A percentile compares a stretch with the other conserved stretches of the same genome.
phyloP scores from a whole-genome alignment of 2,888 invertebrate species.

The Saturnia pavonia region DNA sequence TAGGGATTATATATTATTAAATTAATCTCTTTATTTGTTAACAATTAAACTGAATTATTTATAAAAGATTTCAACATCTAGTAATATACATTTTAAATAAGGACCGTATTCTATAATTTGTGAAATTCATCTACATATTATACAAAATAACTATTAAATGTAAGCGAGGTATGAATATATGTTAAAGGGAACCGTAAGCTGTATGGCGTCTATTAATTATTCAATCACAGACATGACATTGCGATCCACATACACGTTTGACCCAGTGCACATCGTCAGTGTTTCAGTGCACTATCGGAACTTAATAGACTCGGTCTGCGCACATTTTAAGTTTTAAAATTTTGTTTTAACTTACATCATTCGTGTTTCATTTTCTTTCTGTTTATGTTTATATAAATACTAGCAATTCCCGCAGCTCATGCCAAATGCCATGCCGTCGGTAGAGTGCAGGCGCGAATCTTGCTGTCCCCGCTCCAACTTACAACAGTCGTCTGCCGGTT shows the following conservation, averaged over 20 bases:
- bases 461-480: too few relatives aligned
- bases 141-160: not conserved
- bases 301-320: conserved; percentile 2
- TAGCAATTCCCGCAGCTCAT: too few relatives aligned
- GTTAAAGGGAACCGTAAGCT: not conserved
- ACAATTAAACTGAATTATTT: not conserved
- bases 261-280: not conserved
- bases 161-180: not conserved
- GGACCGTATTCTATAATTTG: not conserved
- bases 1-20: not conserved
- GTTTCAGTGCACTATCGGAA: conserved; percentile 3
- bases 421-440: too few relatives aligned
- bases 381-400: too few relatives aligned
- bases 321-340: not conserved
- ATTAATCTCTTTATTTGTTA: not conserved
- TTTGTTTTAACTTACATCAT: not conserved
- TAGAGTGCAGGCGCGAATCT: too few relatives aligned
- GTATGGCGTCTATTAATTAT: conserved; percentile 70
- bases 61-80: not conserved
- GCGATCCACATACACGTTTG: conserved; percentile 39
- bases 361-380: too few relatives aligned
- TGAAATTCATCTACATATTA: not conserved
- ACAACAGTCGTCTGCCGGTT: too few relatives aligned
- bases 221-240: conserved; percentile 72
- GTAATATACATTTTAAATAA: not conserved